Conservation (phyloP, 2,797 vertebrate species). For the Gymnothorax reevesii region DNA sequence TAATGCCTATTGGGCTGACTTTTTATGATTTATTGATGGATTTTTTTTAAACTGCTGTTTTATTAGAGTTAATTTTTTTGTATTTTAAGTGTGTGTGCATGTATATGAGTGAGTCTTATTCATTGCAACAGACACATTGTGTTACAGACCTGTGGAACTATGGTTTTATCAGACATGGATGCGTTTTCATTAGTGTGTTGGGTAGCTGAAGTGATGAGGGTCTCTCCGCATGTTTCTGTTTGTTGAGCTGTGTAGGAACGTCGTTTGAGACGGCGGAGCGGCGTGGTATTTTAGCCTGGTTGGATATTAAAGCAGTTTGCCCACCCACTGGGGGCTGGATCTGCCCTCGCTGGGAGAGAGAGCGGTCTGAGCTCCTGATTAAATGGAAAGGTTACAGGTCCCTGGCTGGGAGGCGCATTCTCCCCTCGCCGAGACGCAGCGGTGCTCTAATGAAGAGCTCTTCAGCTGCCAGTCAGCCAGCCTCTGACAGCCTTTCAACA, state of each 20-base stretch:
- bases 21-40: background rate
- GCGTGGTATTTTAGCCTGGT: conserved; percentile 56
- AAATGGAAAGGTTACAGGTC: conserved; percentile 20
- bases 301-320: conserved; percentile 61
- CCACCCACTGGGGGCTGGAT: conserved; percentile 62
- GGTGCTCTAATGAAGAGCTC: conserved; percentile 22
- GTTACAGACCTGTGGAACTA: background rate
- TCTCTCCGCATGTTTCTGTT: background rate
- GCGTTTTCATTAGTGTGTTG: background rate
- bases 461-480: conserved; percentile 19
- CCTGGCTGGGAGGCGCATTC: conserved; percentile 67
- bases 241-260: background rate
- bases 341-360: conserved; percentile 62
- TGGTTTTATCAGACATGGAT: background rate
- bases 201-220: background rate
- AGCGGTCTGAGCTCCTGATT: conserved; percentile 59
- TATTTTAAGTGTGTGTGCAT: background rate
- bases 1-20: background rate
- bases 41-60: background rate
- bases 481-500: background rate
- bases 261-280: conserved; percentile 35
- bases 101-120: background rate
- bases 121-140: background rate
- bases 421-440: conserved; percentile 67
- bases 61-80: background rate